Evolutionary conservation across 2,888 invertebrate species (phyloP).

Genomic region (Alcis repandata): DNA sequence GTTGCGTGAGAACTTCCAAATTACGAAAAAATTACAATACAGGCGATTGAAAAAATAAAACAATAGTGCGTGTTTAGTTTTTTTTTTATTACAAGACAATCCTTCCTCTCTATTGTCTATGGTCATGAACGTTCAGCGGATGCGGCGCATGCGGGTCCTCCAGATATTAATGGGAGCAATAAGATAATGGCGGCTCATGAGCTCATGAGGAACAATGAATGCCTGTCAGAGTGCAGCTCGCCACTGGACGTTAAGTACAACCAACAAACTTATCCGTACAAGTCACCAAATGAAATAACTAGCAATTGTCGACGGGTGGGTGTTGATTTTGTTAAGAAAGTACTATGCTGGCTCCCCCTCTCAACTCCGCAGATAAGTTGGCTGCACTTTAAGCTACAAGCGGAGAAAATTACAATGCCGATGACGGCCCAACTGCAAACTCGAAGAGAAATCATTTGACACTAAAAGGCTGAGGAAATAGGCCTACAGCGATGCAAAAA

Average conservation of each 20-base stretch:
- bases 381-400: not conserved
- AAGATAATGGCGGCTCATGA: constrained; percentile 76
- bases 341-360: not conserved
- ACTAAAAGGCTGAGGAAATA: constrained; percentile 8
- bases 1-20: constrained; percentile 49
- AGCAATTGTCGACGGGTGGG: no score
- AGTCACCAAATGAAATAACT: not conserved
- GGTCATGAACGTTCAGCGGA: constrained; percentile 75
- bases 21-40: constrained; percentile 45
- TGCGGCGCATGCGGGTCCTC: constrained; percentile 77
- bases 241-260: constrained; percentile 46
- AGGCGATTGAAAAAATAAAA: constrained; percentile 48
- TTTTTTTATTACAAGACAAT: constrained; percentile 52
- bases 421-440: constrained; percentile 20
- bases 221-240: constrained; percentile 60
- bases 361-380: not conserved
- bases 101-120: constrained; percentile 74
- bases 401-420: constrained; percentile 28
- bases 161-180: constrained; percentile 74
- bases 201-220: constrained; percentile 65
- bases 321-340: not conserved
- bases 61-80: constrained; percentile 63
- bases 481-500: not conserved
- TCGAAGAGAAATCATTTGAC: constrained; percentile 20
- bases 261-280: not conserved